A percentile compares a stretch with the other conserved stretches of the same genome.
Evolutionary conservation across 2,113 vertebrate genomes (phyloP).

Genomic region (Pangasianodon gigas): DNA sequence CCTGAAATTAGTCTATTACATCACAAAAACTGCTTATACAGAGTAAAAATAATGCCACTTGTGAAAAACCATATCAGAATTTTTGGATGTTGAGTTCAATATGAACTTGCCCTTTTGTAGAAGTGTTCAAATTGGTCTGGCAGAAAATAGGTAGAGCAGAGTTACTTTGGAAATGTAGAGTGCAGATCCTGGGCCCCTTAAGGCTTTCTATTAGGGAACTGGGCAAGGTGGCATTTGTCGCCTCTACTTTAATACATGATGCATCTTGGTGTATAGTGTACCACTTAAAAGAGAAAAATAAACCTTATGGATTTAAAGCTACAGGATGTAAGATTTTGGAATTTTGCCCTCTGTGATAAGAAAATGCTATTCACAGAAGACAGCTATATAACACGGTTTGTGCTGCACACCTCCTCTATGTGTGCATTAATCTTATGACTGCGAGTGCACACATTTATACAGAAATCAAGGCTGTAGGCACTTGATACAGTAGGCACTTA

Average conservation of each 20-base stretch:
- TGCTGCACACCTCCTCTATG: not conserved
- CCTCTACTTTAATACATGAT: conserved; percentile 9
- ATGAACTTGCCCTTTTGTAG: not conserved
- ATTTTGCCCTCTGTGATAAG: not conserved
- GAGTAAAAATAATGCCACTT: not conserved
- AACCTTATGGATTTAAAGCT: not conserved
- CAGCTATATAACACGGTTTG: not conserved
- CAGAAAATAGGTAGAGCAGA: not conserved
- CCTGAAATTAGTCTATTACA: not conserved
- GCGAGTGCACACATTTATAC: not conserved
- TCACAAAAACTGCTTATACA: not conserved
- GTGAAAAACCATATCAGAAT: not conserved
- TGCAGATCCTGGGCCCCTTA: not conserved
- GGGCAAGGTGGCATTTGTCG: not conserved
- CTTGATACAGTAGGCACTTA: not conserved
- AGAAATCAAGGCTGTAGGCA: not conserved
- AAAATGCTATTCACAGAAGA: not conserved
- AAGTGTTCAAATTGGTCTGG: not conserved
- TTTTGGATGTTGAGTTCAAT: not conserved
- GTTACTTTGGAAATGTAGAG: not conserved
- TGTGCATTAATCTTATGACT: not conserved
- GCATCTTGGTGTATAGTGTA: not conserved
- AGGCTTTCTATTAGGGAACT: not conserved
- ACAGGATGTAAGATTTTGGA: not conserved
- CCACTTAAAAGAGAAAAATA: not conserved